Evolutionary conservation across 30 jellyfish, hydroid and myxozoan genomes (phyloP).

Genomic region (Aurelia sp.): DNA sequence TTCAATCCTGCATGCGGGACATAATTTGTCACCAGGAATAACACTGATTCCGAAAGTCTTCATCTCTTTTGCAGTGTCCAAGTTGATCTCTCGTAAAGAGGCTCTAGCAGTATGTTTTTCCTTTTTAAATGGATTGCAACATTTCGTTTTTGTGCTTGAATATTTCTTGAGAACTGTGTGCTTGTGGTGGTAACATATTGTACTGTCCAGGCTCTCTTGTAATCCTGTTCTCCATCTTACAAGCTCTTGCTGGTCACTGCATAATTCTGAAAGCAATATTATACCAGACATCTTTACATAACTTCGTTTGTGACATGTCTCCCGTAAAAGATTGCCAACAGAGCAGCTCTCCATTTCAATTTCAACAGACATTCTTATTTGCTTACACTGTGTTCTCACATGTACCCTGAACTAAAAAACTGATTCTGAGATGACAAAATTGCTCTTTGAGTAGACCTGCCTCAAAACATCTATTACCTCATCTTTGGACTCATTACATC

Average conservation of each 20-base stretch:
- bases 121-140: constrained; percentile 32
- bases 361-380: constrained; percentile 3
- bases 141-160: constrained; percentile 4
- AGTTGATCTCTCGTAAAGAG: constrained; percentile 41
- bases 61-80: constrained; percentile 30
- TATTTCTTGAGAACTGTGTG: constrained; percentile 29
- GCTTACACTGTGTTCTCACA: too few species aligned
- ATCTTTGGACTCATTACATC: too few species aligned
- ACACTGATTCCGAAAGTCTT: background rate
- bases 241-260: constrained; percentile 8
- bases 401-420: too few species aligned
- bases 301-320: constrained; percentile 14
- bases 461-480: too few species aligned
- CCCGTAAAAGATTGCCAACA: constrained; percentile 16
- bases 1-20: constrained; percentile 41
- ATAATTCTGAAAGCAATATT: background rate
- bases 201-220: background rate
- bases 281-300: constrained; percentile 2
- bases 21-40: constrained; percentile 25
- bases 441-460: too few species aligned
- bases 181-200: constrained; percentile 11
- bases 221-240: constrained; percentile 22
- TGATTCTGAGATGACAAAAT: too few species aligned
- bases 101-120: background rate
- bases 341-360: constrained; percentile 24